A percentile compares a stretch with the other conserved stretches of the same genome.
phyloP scores from a whole-genome alignment of 2,113 vertebrate genomes.

The Hippocampus barbouri region DNA sequence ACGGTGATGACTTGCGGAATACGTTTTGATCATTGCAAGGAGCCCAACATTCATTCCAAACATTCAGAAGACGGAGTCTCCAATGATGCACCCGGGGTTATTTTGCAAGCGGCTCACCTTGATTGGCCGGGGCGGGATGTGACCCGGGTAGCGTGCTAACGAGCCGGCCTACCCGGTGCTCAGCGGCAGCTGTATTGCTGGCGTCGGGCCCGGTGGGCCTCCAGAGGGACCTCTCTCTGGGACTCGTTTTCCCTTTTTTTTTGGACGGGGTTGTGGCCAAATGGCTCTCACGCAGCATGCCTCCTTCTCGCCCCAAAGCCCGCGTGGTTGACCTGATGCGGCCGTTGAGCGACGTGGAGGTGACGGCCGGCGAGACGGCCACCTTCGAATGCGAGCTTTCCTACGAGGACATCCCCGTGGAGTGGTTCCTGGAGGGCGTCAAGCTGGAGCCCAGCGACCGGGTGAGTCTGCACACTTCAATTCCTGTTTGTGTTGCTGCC shows the following conservation, averaged over 20 bases:
- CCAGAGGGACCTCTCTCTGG: slow-evolving; percentile 28
- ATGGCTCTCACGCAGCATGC: slow-evolving; percentile 68
- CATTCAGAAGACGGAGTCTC: no score
- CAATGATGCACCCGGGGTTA: slow-evolving; percentile 64
- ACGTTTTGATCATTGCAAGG: no score
- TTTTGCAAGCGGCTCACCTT: slow-evolving; percentile 86
- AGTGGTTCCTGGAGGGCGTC: slow-evolving; percentile 89
- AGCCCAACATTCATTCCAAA: no score
- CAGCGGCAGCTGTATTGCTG: slow-evolving; percentile 56
- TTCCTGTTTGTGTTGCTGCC: slow-evolving; percentile 12
- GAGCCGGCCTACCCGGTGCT: slow-evolving; percentile 61
- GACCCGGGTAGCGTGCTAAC: slow-evolving; percentile 76
- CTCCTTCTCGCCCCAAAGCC: slow-evolving; percentile 84
- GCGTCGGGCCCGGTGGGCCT: slow-evolving; percentile 48
- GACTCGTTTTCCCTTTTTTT: slow-evolving; percentile 38
- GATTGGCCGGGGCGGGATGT: slow-evolving; percentile 76
- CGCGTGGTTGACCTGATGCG: slow-evolving; percentile 83
- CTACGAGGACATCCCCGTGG: slow-evolving; percentile 89
- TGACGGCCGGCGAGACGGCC: slow-evolving; percentile 93
- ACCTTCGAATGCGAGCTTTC: slow-evolving; percentile 96
- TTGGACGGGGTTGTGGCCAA: no score
- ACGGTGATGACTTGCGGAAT: no score
- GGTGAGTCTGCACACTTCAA: slow-evolving; percentile 72
- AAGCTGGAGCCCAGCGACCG: slow-evolving; percentile 91
- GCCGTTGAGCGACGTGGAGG: slow-evolving; percentile 88